Evolutionary conservation across 2,888 invertebrate species (phyloP), one percentile per base, ranked within the genome.

Genomic region (Dermolepida albohirtum): DNA sequence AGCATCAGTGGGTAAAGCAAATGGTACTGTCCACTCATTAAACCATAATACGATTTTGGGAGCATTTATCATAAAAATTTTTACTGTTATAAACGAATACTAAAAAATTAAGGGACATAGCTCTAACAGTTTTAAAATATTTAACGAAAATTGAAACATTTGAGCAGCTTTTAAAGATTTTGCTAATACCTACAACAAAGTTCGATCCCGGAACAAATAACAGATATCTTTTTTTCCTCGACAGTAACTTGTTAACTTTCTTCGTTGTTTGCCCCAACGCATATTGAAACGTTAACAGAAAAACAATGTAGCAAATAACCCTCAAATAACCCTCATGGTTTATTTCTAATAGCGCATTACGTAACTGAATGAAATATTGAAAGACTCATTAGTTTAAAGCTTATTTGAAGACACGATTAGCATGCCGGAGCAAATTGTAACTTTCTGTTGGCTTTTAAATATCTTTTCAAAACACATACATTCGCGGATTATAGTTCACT

Each of bases 1-100:
- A 1, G 82, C 81, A 64, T 84, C 84, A 41, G 76, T 78, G 0
- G 86, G 86, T 8, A 87, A 74, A 0, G 85, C 85, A 73, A 86
- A 89, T 11, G 87, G 82, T 1, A 88, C 84, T 67, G 90, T 90
- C 43, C 88, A 85, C 78, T 90, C 90, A 41, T 86, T 75, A 0
- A 85, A 83, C 0, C 87, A 77, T 70, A 88, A 89, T 85, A 87
- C 88, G 1, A 87, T 87, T 10, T 84, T 82, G 0, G 89, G 89
- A 6, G 86, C 85, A 54, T 84, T 84, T 0, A 86, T 78, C 80
- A 88, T 84, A 47, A 90, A 81, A 0, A 88, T 83, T 78, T 89
- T 89, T 10, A 89, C 81, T 0, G 85, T 75, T 0, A 88, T 86
- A 63, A 87, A 70, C 7, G 89, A 88, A n/a, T 87, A 72, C 89